Evolutionary conservation across 2,113 vertebrate genomes (phyloP).

Genomic region (Albula goreensis): DNA sequence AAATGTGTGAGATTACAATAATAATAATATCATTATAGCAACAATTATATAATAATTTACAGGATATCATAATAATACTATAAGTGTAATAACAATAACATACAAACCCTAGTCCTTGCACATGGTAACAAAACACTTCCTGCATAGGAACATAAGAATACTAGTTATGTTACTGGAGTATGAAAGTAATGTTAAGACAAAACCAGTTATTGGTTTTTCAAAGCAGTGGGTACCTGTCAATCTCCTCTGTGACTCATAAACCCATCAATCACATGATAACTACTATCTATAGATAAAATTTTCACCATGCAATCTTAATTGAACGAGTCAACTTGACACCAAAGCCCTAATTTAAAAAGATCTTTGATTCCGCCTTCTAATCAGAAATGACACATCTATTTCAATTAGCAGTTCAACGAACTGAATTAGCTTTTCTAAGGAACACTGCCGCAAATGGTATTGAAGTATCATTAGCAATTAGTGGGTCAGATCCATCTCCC

Average conservation of each 20-base stretch:
- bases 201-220: not conserved
- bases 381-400: not conserved
- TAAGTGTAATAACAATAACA: not conserved
- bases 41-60: too few relatives aligned
- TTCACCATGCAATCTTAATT: not conserved
- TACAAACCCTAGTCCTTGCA: not conserved
- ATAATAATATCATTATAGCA: too few relatives aligned
- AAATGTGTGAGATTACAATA: not conserved
- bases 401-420: not conserved
- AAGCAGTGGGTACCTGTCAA: not conserved
- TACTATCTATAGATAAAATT: not conserved
- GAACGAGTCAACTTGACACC: not conserved
- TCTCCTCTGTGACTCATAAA: not conserved
- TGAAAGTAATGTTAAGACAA: not conserved
- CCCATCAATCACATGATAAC: not conserved
- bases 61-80: too few relatives aligned
- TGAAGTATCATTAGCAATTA: not conserved
- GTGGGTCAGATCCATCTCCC: not conserved
- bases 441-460: not conserved
- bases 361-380: not conserved
- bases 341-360: not conserved
- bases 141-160: constrained; percentile 9
- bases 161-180: not conserved
- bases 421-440: not conserved
- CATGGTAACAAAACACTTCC: too few relatives aligned